Conservation (phyloP, 2,888 invertebrate genomes). For the Aradus depressus region DNA sequence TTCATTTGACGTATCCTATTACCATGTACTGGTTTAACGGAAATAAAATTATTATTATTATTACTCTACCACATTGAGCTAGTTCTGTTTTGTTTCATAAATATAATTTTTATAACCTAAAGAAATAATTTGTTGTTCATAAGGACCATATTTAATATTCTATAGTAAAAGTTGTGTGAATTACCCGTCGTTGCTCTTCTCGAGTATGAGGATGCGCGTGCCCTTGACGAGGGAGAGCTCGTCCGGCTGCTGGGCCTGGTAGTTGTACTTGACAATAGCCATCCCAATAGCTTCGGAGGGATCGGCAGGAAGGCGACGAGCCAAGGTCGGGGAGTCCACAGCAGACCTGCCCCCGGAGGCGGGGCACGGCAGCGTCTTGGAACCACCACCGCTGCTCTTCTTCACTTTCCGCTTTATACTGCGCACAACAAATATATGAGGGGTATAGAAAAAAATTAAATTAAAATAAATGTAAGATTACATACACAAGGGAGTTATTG, state of each 20-base stretch:
- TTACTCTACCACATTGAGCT: too few relatives aligned
- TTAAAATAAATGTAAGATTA: too few relatives aligned
- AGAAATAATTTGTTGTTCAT: neutral
- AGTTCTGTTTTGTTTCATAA: too few relatives aligned
- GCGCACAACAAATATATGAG: constrained; percentile 21
- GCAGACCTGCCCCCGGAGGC: constrained; percentile 67
- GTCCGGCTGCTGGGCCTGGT: constrained; percentile 89
- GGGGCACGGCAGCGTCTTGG: constrained; percentile 74
- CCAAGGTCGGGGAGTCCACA: constrained; percentile 63
- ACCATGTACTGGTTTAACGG: too few relatives aligned
- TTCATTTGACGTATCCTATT: too few relatives aligned
- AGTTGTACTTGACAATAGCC: constrained; percentile 92
- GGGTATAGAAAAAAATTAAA: too few relatives aligned
- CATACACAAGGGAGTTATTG: neutral
- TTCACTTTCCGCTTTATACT: constrained; percentile 81
- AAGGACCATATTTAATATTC: neutral
- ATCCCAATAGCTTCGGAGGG: constrained; percentile 75
- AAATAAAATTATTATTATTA: too few relatives aligned
- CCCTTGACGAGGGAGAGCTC: constrained; percentile 91
- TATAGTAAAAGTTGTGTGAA: neutral
- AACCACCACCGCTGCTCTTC: constrained; percentile 60
- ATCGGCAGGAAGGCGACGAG: constrained; percentile 62
- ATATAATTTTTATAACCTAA: too few relatives aligned
- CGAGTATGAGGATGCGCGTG: constrained; percentile 84
- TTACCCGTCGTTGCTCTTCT: constrained; percentile 89